Conservation (phyloP, 53 echinoderm and acorn worm genomes). For the Patiria pectinifera region DNA sequence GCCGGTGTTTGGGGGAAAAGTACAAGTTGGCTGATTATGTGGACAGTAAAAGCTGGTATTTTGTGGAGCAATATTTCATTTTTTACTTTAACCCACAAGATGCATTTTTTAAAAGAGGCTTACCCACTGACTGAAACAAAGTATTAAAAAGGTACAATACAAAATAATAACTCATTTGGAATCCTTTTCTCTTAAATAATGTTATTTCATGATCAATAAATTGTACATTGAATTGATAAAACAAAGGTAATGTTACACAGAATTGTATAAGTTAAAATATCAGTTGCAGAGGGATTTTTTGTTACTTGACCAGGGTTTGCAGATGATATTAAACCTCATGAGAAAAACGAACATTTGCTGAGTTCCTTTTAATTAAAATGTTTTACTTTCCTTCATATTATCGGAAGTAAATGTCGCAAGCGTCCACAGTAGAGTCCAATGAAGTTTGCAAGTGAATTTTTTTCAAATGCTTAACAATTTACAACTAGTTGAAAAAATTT, state of each 20-base stretch:
- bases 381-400: neutral
- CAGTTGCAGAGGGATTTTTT: neutral
- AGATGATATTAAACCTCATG: neutral
- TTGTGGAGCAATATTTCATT: too few relatives aligned
- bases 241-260: neutral
- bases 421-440: too few relatives aligned
- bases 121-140: neutral
- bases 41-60: too few relatives aligned
- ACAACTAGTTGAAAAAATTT: too few relatives aligned
- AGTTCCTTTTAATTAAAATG: too few relatives aligned
- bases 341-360: too few relatives aligned
- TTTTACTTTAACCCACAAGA: too few relatives aligned
- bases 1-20: too few relatives aligned
- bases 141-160: neutral
- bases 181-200: neutral
- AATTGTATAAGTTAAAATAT: neutral
- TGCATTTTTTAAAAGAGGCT: neutral
- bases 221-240: neutral
- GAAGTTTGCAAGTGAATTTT: too few relatives aligned
- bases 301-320: neutral
- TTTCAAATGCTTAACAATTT: too few relatives aligned
- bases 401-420: too few relatives aligned
- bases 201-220: constrained; percentile 30
- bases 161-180: neutral
- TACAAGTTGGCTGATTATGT: too few relatives aligned